These are phyloP conservation scores for Tyto alba DNA, from an alignment of 2,113 vertebrate species.

Conservation along the genomic window DNA sequence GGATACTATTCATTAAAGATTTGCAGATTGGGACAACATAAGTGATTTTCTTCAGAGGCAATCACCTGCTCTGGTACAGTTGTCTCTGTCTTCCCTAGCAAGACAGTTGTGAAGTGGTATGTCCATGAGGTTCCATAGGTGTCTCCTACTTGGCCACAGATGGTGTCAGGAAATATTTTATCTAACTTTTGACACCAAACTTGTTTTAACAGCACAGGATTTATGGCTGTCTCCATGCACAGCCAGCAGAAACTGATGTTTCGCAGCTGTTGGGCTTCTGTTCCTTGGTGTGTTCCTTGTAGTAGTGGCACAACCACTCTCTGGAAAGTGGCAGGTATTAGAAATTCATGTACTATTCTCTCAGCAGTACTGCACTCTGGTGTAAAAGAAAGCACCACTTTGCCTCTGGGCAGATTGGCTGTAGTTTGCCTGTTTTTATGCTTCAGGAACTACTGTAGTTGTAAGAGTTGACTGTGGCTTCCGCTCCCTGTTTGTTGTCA, in stretches of 20 bases:
- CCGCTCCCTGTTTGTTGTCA: background rate
- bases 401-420: background rate
- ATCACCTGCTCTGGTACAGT: background rate
- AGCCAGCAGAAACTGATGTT: background rate
- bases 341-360: background rate
- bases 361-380: background rate
- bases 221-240: background rate
- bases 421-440: background rate
- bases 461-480: background rate
- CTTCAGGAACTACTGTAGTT: background rate
- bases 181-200: background rate
- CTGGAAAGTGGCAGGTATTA: background rate
- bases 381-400: background rate
- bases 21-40: rapidly evolving
- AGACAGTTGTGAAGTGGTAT: background rate
- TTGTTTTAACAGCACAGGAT: background rate
- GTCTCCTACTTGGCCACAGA: background rate
- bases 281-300: background rate
- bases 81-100: background rate
- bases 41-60: rapidly evolving
- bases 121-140: background rate
- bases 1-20: background rate
- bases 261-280: background rate
- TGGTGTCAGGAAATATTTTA: background rate
- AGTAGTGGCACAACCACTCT: background rate